Base-by-base conservation (phyloP, 2,888 invertebrate species). In the Mythimna ferrago region DNA sequence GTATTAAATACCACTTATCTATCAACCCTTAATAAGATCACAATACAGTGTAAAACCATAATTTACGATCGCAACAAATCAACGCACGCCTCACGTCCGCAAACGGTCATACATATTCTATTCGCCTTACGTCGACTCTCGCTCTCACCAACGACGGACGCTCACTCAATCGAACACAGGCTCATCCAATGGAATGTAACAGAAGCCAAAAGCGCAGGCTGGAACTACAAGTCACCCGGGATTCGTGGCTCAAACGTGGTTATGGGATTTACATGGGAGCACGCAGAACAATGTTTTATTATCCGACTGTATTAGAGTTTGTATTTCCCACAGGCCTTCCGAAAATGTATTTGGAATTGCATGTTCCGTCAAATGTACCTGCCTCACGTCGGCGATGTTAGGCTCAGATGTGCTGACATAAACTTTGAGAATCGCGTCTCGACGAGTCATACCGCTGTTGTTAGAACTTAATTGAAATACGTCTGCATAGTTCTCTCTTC, bases 211-310 rank as follows among this genome's bases (percentile, higher is more conserved):
- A 82, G 78, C 82, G 78, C 68, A 82, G 79, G 78, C 79, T 86
- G 84, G 85, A 89, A 90, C 91, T 89, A 92, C 91, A 91, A 89
- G 89, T 89, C 93, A 82, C 89, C 38, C 64, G 92, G 90, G 92
- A 90, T 82, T 82, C 79, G 76, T 73, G 86, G 89, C 91, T 92
- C 93, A 90, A 91, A 90, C 84, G 91, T 91, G 91, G 92, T 93
- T 92, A 92, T 91, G 89, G 92, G 92, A 93, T 94, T 94, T 94
- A 93, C 93, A 93, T 93, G 91, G 89, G 85, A 92, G 92, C 92
- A 92, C 89, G 92, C 89, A 89, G 90, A 93, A 93, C 94, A 92
- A 92, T 93, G 93, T 94, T 94, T 93, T 93, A 93, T 93, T 91
- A 90, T 88, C 76, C 67, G 75, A 88, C 86, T 89, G 89, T 92